Percentiles rank a stretch among this genome's conserved stretches.
phyloP scores from a whole-genome alignment of 2,113 vertebrate species.

The Caretta caretta region DNA sequence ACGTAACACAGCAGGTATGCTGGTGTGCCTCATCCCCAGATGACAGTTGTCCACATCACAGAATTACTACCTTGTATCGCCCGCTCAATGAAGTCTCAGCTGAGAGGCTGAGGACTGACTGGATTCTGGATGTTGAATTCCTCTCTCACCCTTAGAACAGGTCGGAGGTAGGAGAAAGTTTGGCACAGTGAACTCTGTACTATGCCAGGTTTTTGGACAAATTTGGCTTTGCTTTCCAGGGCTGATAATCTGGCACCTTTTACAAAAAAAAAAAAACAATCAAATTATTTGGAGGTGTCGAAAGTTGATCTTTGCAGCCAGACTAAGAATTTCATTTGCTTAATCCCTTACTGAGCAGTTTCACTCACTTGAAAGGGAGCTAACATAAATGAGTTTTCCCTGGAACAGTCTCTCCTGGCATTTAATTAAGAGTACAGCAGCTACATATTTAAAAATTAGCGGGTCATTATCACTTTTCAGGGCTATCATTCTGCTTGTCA shows the following conservation, averaged over 20 bases:
- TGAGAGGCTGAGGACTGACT: accelerated
- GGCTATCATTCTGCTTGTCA: not conserved
- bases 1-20: not conserved
- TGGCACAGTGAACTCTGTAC: not conserved
- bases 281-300: not conserved
- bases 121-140: not conserved
- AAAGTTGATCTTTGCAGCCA: not conserved
- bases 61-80: not conserved
- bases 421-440: not conserved
- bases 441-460: not conserved
- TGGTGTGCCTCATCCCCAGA: not conserved
- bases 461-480: not conserved
- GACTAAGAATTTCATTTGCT: not conserved
- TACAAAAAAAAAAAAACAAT: not conserved
- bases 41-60: not conserved
- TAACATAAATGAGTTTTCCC: not conserved
- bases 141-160: not conserved
- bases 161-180: not conserved
- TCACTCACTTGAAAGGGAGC: not conserved
- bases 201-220: not conserved
- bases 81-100: not conserved
- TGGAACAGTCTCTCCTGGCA: not conserved
- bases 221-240: not conserved
- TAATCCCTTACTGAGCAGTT: accelerated
- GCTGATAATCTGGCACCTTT: not conserved